Evolutionary conservation across 2,888 invertebrate species (phyloP), one percentile per base, ranked within the genome.

Genomic region (Lamellibrachia columna): DNA sequence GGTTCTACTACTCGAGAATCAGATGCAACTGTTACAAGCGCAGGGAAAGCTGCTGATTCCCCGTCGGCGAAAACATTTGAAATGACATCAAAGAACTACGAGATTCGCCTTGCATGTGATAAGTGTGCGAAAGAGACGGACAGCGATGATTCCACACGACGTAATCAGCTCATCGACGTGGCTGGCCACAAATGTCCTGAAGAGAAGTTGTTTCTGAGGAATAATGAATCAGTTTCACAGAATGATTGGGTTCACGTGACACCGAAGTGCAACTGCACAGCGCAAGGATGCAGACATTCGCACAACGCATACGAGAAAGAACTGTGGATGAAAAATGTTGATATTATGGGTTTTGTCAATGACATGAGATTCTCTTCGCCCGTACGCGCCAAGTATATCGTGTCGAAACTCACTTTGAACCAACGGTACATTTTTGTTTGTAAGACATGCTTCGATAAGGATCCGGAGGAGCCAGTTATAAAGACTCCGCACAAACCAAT

Each of bases 401-500:
- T 93, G 52, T 28, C 75, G 55, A 53, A 75, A 28, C 91, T 93
- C 52, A 90, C 60, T 40, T 52, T 90, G 53, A 52, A 53, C 28
- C 90, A 52, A 40, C 11, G 15, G n/a, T 93, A 93, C 52, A 75
- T 58, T 40, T 52, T 52, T 22, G 90, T 90, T 55, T 93, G 92
- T 60, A 58, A 9, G n/a, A 91, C 28, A 15, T 93, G 93, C 90
- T 93, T 28, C 92, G 60, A 40, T 28, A 53, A 90, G 53, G 75
- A 92, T 22, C 75, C 75, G 15, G 55, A n/a, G 40, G 9, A 52
- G 60, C 40, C 90, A 91, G 40, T 90, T 28, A 40, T 4, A 22
- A 93, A 93, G 90, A 92, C 90, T 90, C 91, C 91, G 28, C 92
- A 93, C 91, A 22, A 52, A 22, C 60, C 91, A 11, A 2, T 90